phyloP scores from a whole-genome alignment of 2,797 vertebrate species.

The Neostethus bicornis region DNA sequence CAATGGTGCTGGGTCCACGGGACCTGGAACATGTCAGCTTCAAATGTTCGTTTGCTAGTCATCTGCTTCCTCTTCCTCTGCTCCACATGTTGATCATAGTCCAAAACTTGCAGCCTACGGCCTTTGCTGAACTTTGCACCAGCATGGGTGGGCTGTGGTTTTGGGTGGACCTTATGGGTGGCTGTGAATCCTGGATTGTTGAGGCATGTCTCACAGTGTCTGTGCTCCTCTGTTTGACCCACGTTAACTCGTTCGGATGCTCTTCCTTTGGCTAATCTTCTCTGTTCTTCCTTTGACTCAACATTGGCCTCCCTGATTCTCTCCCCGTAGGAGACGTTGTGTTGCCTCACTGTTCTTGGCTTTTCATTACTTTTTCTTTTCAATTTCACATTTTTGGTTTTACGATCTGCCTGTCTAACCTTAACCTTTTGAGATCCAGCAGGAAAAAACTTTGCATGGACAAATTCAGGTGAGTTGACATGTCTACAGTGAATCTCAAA shows the following conservation, averaged over 20 bases:
- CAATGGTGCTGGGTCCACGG: constrained; percentile 57
- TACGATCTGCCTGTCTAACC: constrained; percentile 81
- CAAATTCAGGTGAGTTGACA: constrained; percentile 70
- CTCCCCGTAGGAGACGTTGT: constrained; percentile 70
- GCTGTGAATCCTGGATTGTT: constrained; percentile 68
- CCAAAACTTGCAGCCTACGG: constrained; percentile 60
- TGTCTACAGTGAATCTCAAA: constrained; percentile 47
- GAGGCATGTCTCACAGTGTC: constrained; percentile 84
- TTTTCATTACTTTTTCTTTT: constrained; percentile 81
- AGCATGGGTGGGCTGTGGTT: constrained; percentile 56
- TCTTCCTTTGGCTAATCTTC: constrained; percentile 55
- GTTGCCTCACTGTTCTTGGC: constrained; percentile 65
- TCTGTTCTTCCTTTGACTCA: constrained; percentile 55
- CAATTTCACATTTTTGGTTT: constrained; percentile 83
- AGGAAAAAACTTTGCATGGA: constrained; percentile 82
- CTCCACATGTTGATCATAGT: constrained; percentile 57
- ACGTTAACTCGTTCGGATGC: constrained; percentile 39
- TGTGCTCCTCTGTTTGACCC: constrained; percentile 64
- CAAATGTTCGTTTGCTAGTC: constrained; percentile 80
- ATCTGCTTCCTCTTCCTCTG: constrained; percentile 77
- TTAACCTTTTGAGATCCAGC: constrained; percentile 80
- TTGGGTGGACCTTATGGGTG: constrained; percentile 53
- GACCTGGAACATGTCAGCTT: constrained; percentile 73
- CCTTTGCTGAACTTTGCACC: constrained; percentile 60
- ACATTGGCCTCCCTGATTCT: constrained; percentile 55